Evolutionary conservation across 2,113 vertebrate species (phyloP).

Genomic region (Sporophila hypoxantha): DNA sequence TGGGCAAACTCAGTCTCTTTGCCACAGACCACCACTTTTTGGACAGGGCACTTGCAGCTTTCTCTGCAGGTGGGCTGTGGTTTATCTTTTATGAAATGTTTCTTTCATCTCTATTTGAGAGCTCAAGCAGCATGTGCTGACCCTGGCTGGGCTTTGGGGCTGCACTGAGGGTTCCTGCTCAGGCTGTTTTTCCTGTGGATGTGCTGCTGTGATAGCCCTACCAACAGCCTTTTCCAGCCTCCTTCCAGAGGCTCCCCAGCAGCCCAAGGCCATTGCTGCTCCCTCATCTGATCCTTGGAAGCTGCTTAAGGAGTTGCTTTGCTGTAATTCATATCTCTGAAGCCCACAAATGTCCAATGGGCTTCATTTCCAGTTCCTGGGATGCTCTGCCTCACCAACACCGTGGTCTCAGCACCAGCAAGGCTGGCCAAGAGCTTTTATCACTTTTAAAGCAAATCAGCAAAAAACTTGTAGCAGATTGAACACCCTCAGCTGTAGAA

Average conservation of each 20-base stretch:
- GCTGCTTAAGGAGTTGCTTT: not conserved
- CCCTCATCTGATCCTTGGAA: not conserved
- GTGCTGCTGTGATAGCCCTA: not conserved
- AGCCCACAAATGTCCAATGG: not conserved
- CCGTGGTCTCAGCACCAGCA: not conserved
- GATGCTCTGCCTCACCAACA: not conserved
- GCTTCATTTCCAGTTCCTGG: constrained; percentile 31
- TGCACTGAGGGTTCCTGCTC: not conserved
- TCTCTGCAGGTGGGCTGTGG: not conserved
- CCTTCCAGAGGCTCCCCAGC: not conserved
- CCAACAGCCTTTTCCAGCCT: not conserved
- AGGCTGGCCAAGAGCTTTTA: constrained; percentile 24
- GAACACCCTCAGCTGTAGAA: not conserved
- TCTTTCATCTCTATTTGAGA: not conserved
- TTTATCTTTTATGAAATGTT: not conserved
- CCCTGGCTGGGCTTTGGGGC: not conserved
- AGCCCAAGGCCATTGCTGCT: not conserved
- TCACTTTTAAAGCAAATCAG: not conserved
- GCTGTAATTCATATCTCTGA: not conserved
- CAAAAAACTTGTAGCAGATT: not conserved
- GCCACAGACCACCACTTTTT: not conserved
- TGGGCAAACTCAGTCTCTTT: not conserved
- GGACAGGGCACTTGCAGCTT: not conserved
- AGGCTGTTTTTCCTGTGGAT: not conserved
- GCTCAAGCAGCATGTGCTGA: not conserved